phyloP scores from a whole-genome alignment of 2,797 vertebrate species.

The Ptychobarbus kaznakovi region DNA sequence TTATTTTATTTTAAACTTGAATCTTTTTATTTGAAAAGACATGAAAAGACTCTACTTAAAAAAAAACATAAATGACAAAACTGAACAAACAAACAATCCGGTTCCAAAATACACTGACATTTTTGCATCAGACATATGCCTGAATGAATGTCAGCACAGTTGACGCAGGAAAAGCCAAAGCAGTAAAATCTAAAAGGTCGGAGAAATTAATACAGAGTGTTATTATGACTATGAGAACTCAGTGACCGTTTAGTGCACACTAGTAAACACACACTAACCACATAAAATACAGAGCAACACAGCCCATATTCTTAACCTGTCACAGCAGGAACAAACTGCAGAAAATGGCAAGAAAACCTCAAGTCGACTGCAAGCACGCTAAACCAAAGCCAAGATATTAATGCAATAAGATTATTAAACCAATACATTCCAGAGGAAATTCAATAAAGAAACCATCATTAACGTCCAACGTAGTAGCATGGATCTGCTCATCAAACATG shows the following conservation, averaged over 20 bases:
- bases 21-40: not conserved
- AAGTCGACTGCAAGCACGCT: constrained; percentile 15
- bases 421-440: constrained; percentile 48
- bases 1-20: not conserved
- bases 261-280: constrained; percentile 31
- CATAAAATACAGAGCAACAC: constrained; percentile 38
- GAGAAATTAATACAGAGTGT: constrained; percentile 22
- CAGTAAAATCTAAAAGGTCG: constrained; percentile 34
- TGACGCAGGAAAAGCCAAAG: not conserved
- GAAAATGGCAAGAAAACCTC: constrained; percentile 31
- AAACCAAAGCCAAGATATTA: constrained; percentile 31
- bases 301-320: constrained; percentile 30
- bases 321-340: constrained; percentile 40
- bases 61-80: not conserved
- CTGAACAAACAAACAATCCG: not conserved
- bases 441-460: constrained; percentile 27
- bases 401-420: constrained; percentile 42
- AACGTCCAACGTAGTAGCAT: constrained; percentile 1
- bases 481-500: constrained; percentile 41
- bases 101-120: constrained; percentile 15
- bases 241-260: constrained; percentile 5
- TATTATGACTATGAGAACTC: constrained; percentile 21
- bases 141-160: constrained; percentile 3
- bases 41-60: not conserved
- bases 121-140: constrained; percentile 12